These are phyloP conservation scores for Deroplatys truncata DNA, from an alignment of 2,888 invertebrate species.

Conservation along the genomic window DNA sequence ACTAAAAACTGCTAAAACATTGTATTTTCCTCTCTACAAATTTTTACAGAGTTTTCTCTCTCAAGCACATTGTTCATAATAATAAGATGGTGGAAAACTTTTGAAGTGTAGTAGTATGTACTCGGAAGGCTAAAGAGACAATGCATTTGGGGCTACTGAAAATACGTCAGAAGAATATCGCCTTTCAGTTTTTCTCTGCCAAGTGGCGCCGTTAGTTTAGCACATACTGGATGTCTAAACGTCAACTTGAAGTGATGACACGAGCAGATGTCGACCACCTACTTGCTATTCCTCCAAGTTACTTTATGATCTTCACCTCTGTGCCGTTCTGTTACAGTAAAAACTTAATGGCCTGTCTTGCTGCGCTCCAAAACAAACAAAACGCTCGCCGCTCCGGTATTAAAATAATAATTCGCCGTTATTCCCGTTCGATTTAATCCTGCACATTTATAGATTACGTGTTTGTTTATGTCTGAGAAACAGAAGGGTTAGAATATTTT, in stretches of 20 bases:
- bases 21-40: no score
- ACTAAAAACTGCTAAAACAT: no score
- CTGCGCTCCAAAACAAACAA: neutral
- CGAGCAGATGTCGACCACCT: neutral
- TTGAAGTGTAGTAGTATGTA: no score
- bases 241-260: neutral
- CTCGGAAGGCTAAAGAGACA: no score
- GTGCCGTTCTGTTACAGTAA: neutral
- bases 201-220: neutral
- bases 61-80: no score
- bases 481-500: neutral
- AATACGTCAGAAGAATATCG: no score
- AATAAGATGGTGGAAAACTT: no score
- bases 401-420: neutral
- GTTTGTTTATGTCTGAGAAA: neutral
- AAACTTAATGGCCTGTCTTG: neutral
- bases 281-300: neutral
- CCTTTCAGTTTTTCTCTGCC: no score
- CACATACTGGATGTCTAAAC: neutral
- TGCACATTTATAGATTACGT: neutral
- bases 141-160: no score
- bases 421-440: neutral
- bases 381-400: neutral
- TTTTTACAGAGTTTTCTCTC: no score
- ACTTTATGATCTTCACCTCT: neutral